These are phyloP conservation scores for Scolopax mira DNA, from an alignment of 2,113 vertebrate species.

Conservation along the genomic window DNA sequence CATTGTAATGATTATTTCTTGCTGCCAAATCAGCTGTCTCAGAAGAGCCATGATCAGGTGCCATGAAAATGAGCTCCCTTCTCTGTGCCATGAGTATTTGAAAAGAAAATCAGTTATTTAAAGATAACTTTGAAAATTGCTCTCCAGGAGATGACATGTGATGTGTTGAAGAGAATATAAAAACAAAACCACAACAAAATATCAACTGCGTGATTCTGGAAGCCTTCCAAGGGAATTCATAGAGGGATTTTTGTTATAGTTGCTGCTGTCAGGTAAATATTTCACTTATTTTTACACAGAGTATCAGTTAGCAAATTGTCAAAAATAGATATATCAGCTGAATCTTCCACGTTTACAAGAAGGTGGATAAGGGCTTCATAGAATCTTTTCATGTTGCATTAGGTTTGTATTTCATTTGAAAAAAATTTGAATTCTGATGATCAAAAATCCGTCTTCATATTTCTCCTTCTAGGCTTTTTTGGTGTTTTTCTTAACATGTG, in stretches of 20 bases:
- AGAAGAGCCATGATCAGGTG: background rate
- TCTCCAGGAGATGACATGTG: background rate
- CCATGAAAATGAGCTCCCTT: background rate
- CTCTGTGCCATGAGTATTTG: background rate
- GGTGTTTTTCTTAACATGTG: background rate
- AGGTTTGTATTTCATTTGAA: background rate
- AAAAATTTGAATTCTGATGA: background rate
- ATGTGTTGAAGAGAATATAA: background rate
- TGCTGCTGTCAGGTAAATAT: background rate
- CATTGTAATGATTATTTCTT: background rate
- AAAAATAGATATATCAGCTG: background rate
- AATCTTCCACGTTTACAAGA: background rate
- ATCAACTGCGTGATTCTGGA: background rate
- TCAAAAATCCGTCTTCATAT: background rate
- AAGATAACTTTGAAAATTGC: background rate
- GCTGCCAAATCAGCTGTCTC: background rate
- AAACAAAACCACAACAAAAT: background rate
- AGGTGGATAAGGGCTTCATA: background rate
- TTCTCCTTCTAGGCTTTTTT: background rate
- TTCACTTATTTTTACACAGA: slow-evolving; percentile 7
- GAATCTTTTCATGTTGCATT: background rate
- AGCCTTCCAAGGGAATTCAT: background rate
- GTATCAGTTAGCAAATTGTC: background rate
- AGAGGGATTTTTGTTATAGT: background rate
- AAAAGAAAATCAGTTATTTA: background rate